phyloP scores from a whole-genome alignment of 1,140 invertebrate genomes.

The Aphis craccivora region DNA sequence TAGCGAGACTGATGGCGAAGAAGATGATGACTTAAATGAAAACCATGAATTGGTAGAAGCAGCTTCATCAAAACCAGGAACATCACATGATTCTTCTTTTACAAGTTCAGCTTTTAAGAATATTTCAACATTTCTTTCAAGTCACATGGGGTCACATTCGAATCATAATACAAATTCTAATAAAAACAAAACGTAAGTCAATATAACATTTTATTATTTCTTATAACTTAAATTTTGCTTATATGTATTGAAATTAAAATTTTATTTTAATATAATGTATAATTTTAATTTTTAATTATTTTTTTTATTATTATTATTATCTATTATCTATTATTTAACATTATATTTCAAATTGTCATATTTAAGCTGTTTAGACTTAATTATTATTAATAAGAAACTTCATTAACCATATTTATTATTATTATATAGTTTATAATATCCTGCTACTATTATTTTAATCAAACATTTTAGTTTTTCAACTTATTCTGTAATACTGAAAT shows the following conservation, averaged over 20 bases:
- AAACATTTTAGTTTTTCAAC: background rate
- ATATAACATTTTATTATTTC: background rate
- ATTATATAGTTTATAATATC: too few relatives aligned
- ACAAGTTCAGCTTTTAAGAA: conserved; percentile 61
- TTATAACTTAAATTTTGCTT: background rate
- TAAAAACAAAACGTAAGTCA: conserved; percentile 49
- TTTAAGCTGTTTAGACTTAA: background rate
- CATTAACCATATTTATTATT: background rate
- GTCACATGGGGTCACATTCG: conserved; percentile 49
- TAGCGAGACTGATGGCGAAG: conserved; percentile 78
- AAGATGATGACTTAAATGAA: conserved; percentile 66
- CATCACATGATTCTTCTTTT: conserved; percentile 60
- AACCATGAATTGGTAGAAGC: conserved; percentile 3
- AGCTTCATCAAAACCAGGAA: conserved; percentile 64
- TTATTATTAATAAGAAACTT: too few relatives aligned
- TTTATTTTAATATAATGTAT: background rate
- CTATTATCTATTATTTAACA: background rate
- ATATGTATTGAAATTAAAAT: background rate
- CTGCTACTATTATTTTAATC: background rate
- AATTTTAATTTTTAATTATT: background rate
- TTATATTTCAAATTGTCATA: background rate
- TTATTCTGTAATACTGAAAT: background rate
- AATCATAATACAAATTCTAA: conserved; percentile 18
- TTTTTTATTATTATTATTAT: background rate
- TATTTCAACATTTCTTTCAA: conserved; percentile 60